Conservation (phyloP, 2,797 vertebrate genomes). For the Myotis daubentonii region DNA sequence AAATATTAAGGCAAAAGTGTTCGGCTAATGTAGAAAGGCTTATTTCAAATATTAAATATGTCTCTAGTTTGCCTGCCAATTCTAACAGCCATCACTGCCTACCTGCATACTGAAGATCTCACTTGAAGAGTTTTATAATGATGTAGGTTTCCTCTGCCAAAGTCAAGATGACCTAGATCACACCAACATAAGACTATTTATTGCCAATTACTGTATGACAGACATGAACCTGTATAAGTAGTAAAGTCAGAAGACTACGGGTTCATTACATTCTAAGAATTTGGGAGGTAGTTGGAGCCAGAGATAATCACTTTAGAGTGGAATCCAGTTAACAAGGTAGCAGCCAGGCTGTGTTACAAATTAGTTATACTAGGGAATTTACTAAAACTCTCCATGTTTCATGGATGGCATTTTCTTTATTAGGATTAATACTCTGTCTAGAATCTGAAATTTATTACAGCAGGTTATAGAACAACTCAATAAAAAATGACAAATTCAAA, state of each 20-base stretch:
- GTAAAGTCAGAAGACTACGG: not conserved
- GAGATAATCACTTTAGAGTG: fast-evolving
- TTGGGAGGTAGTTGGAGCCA: not conserved
- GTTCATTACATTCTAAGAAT: not conserved
- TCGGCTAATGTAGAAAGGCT: not conserved
- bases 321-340: not conserved
- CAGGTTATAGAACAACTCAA: not conserved
- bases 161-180: not conserved
- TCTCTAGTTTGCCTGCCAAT: not conserved
- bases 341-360: not conserved
- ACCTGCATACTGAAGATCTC: not conserved
- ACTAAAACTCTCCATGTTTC: not conserved
- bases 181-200: not conserved
- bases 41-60: not conserved
- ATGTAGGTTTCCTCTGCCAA: not conserved
- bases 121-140: not conserved
- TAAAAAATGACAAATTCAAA: constrained; percentile 21
- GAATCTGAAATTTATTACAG: not conserved
- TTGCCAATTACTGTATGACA: not conserved
- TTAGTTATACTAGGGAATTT: not conserved
- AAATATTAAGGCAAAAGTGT: not conserved
- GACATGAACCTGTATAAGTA: not conserved
- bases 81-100: not conserved
- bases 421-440: not conserved
- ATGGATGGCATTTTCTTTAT: not conserved